These are phyloP conservation scores for Hoplias malabaricus DNA, from an alignment of 2,113 vertebrate genomes.

Conservation along the genomic window DNA sequence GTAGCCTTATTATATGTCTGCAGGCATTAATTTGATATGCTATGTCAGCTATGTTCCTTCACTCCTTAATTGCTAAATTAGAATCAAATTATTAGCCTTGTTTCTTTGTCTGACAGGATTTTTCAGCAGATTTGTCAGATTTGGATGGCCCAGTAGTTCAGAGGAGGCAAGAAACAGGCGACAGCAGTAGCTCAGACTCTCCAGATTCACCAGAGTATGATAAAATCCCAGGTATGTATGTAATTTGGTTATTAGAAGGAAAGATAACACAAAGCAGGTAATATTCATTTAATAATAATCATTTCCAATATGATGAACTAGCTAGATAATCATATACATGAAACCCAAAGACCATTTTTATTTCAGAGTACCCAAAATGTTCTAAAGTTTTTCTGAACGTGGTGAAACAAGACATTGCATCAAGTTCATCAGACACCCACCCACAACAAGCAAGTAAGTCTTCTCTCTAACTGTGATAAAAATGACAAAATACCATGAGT, in stretches of 20 bases:
- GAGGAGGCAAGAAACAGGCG: conserved; percentile 78
- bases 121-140: conserved; percentile 79
- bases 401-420: conserved; percentile 64
- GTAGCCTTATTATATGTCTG: neutral
- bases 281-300: neutral
- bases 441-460: conserved; percentile 59
- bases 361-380: conserved; percentile 69
- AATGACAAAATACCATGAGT: too few relatives aligned
- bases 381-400: conserved; percentile 76
- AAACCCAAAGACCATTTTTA: neutral
- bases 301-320: neutral
- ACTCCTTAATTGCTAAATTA: neutral
- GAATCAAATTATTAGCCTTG: neutral
- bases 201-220: conserved; percentile 81
- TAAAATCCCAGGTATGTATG: conserved; percentile 78
- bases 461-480: conserved; percentile 31
- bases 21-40: neutral
- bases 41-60: too few relatives aligned
- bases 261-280: neutral
- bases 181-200: conserved; percentile 90
- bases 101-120: conserved; percentile 68
- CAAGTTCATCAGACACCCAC: conserved; percentile 61
- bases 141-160: conserved; percentile 77
- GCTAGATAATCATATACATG: neutral
- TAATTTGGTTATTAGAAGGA: neutral